Base-by-base conservation (phyloP, 1,140 invertebrate genomes). In the Archivesica marissinica region DNA sequence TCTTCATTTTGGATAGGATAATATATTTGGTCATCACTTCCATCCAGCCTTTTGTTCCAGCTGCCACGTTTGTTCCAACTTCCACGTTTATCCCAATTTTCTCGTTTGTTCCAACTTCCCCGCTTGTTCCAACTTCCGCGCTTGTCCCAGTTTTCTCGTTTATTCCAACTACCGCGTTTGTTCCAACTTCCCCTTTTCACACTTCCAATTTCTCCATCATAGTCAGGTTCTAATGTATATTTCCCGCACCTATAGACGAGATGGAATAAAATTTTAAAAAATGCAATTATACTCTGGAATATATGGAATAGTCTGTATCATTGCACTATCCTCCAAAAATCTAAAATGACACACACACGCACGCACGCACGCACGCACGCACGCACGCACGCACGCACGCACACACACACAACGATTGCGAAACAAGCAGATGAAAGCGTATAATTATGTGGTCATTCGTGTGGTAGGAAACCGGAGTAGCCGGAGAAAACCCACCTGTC, bases 61-160 rank as follows among this genome's bases (percentile, higher is more conserved):
- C 39, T 38, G 20, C 52, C 80, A 33, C 83, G 61, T 61, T 85
- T 85, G 68, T 86, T 30, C 84, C 84, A 86, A 50, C 76, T 79
- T 20, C 84, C 84, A 1, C 83, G 72, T 44, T 85, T 85, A 44
- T 85, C 72, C 83, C 74, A 85, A 30, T 64, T 70, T 56, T 64
- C 75, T 28, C 83, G 41, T 59, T 85, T 85, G 25, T 81, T 59
- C 77, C 56, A 66, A 23, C 56, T 47, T 44, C 77, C 56, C 35
- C 77, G 15, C 38, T 79, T 66, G 25, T 64, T 68, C 83, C 83
- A 85, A 23, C 75, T 78, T n/a, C 83, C 83, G 13, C 75, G 75
- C n/a, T 80, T 79, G 33, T 83, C 39, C 68, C 74, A 85, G 15
- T 64, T 78, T 38, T 52, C 64, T 1, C 74, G 28, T 66, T 85